Base-by-base conservation (phyloP, 2,113 vertebrate species). In the Fulica atra region DNA sequence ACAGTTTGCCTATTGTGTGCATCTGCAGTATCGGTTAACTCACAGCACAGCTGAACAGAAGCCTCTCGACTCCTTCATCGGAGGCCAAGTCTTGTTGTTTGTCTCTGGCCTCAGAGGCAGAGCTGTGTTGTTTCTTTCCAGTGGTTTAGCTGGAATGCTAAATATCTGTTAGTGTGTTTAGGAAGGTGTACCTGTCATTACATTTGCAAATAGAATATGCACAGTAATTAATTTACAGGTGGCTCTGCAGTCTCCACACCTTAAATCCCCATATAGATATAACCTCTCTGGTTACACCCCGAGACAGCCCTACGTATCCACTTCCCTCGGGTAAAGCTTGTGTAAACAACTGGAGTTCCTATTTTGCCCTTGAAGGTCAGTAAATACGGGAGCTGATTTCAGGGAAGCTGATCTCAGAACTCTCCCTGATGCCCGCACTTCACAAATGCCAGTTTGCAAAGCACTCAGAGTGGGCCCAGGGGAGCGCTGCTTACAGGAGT, bases 281-380 rank as follows among this genome's bases (percentile, higher is more conserved):
- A 69, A 14, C 25, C 73, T 95, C 74, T 79, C 86, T 83, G 72
- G 86, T 87, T 76, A 85, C 80, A 61, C 81, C 83, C 72, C 0
- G 36, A 90, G 60, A 93, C 61, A 81, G 91, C 69, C 83, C 80
- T 86, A n/a, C n/a, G 42, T 86, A 72, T 6, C 63, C 21, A 23
- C 19, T 81, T 86, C 36, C 38, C 61, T 90, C 3, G 1, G 24
- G 61, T 88, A 84, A 72, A 56, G 73, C 73, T 82, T 88, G 4
- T 28, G 80, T 95, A 95, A 96, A 97, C 92, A 93, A 59, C 40
- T 29, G 24, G 73, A 79, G 80, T 83, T 96, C 70, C 65, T 89
- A 6, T 86, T 94, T 86, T 91, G 42, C 76, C 44, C 38, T 77
- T 88, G 76, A 93, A 93, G 82, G 82, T 90, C 88, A 73, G 83